phyloP scores from a whole-genome alignment of 2,113 vertebrate species.

The Mohoua ochrocephala region DNA sequence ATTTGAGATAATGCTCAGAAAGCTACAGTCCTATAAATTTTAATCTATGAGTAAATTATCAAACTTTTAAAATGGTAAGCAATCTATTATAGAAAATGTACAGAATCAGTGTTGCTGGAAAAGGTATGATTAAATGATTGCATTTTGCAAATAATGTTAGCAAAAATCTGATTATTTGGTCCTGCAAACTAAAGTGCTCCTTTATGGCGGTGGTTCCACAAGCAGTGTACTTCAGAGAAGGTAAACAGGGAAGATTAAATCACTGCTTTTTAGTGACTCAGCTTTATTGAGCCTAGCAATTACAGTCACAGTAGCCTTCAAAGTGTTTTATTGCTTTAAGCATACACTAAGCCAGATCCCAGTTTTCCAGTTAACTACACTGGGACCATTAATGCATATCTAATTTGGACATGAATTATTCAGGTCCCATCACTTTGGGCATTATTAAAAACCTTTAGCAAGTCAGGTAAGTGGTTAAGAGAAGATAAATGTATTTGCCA shows the following conservation, averaged over 20 bases:
- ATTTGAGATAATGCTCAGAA: neutral
- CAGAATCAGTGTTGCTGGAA: neutral
- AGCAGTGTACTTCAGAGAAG: neutral
- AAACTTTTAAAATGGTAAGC: neutral
- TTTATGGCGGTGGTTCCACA: neutral
- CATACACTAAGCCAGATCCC: neutral
- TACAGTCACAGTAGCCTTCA: neutral
- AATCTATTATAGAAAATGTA: neutral
- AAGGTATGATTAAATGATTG: neutral
- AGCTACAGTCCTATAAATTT: neutral
- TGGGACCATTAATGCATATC: slow-evolving; percentile 12
- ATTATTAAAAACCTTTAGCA: slow-evolving; percentile 30
- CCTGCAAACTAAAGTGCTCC: neutral
- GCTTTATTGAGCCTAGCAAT: neutral
- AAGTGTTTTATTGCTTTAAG: slow-evolving; percentile 30
- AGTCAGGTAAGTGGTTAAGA: slow-evolving; percentile 16
- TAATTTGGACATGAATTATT: slow-evolving; percentile 59
- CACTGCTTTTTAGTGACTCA: slow-evolving; percentile 26
- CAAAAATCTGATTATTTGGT: neutral
- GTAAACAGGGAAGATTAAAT: slow-evolving; percentile 20
- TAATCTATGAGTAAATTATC: neutral
- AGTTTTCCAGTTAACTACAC: slow-evolving; percentile 41
- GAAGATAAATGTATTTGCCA: slow-evolving; percentile 24
- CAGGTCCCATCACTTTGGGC: neutral
- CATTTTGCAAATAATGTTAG: neutral